Conservation (phyloP, 2,113 vertebrate genomes). For the Shinisaurus crocodilurus region DNA sequence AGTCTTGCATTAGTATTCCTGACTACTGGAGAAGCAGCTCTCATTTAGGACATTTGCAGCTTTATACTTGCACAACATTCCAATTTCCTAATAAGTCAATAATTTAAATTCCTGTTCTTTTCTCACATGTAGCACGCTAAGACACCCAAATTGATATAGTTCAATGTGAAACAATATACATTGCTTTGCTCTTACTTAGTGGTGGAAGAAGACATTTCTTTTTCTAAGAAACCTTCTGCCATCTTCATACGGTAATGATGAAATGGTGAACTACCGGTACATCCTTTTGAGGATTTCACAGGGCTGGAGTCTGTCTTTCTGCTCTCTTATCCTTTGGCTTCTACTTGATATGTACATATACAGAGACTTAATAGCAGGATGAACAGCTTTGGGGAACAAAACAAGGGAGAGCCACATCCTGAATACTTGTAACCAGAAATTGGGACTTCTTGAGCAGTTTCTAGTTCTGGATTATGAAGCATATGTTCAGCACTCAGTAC, state of each 20-base stretch:
- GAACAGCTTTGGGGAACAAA: constrained; percentile 9
- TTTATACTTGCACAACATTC: neutral
- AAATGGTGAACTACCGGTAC: neutral
- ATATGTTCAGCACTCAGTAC: neutral
- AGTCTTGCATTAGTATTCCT: neutral
- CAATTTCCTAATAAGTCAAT: constrained; percentile 12
- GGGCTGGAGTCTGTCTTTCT: constrained; percentile 7
- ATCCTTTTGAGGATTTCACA: neutral
- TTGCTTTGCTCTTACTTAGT: neutral
- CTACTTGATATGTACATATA: neutral
- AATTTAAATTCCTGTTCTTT: constrained; percentile 14
- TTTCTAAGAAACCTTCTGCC: constrained; percentile 23
- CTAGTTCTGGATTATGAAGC: neutral
- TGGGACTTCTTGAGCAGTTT: neutral
- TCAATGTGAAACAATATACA: neutral
- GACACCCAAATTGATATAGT: neutral
- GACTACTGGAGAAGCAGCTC: neutral
- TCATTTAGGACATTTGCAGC: neutral
- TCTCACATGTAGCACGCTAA: neutral
- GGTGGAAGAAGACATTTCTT: constrained; percentile 14
- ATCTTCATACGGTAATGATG: neutral
- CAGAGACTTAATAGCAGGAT: constrained; percentile 6
- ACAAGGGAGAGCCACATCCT: neutral
- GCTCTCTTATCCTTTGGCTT: neutral
- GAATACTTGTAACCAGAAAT: neutral